Conservation (phyloP, 2,113 vertebrate genomes). For the Halcyon malimbica region DNA sequence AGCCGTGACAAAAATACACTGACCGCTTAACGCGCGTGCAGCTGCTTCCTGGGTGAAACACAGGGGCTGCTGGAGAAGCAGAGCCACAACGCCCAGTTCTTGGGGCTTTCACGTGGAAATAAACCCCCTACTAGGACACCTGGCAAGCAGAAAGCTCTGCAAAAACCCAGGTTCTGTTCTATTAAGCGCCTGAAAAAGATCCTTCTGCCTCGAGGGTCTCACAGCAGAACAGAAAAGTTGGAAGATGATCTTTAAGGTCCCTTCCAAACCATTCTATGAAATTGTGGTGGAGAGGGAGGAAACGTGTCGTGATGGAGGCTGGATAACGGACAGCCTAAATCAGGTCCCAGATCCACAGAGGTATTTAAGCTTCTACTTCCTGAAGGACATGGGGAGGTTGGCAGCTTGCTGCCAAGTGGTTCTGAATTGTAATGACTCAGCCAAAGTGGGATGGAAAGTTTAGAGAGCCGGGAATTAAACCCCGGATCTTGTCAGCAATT, state of each 20-base stretch:
- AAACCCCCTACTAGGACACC: not conserved
- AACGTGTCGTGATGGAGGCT: not conserved
- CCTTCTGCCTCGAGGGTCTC: not conserved
- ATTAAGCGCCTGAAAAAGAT: not conserved
- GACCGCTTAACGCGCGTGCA: not conserved
- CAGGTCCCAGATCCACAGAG: not conserved
- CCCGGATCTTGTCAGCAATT: constrained; percentile 9
- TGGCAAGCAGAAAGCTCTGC: not conserved
- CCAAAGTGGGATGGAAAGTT: not conserved
- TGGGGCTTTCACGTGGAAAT: not conserved
- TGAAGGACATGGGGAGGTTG: not conserved
- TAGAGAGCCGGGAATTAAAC: constrained; percentile 15
- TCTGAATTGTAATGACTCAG: not conserved
- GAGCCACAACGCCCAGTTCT: not conserved
- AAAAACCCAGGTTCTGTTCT: not conserved
- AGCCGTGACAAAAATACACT: not conserved
- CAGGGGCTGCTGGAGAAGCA: not conserved
- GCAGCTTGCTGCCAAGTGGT: not conserved
- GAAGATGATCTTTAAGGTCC: not conserved
- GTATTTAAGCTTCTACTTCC: not conserved
- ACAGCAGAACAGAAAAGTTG: not conserved
- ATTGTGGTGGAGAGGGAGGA: not conserved
- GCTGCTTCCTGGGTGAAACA: not conserved
- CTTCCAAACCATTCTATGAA: not conserved
- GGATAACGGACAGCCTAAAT: constrained; percentile 9